Base-by-base conservation (phyloP, 2,888 invertebrate genomes). In the Diaphora mendica region DNA sequence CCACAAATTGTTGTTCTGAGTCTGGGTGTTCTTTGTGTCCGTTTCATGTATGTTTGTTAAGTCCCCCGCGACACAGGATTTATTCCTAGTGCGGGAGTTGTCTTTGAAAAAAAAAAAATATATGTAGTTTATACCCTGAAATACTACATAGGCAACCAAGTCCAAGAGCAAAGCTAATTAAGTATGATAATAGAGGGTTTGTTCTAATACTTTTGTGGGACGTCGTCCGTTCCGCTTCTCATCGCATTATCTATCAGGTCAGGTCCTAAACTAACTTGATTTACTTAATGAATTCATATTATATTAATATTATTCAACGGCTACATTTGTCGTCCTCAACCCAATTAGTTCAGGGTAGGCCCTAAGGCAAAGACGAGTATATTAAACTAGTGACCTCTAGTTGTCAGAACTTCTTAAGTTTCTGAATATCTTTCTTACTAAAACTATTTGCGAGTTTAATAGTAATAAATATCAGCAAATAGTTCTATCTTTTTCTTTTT, bases 241-340 rank as follows among this genome's bases (percentile, higher is more conserved):
- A n/a, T n/a, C 11, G 9, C 1, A 11, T 55, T n/a, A n/a, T 3
- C n/a, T 3, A 55, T n/a, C n/a, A 3, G 11, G n/a, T n/a, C 11
- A n/a, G 11, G 55, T 55, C 9, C n/a, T n/a, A n/a, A 3, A n/a
- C 55, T n/a, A 55, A 48, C 48, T 48, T 48, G 55, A n/a, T 55
- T n/a, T 11, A 66, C 67, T 33, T 33, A 66, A 72, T 67, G 13
- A 72, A 55, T 1, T 62, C n/a, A 62, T 72, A 42, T n/a, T 62
- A 67, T 72, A 62, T 72, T 67, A 67, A 67, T 30, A 62, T 39
- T n/a, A 26, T 26, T 59, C 66, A 51, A 65, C 13, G 20, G 26
- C 59, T 59, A 59, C 15, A 30, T 59, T 59, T 59, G 66, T 59
- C 59, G 30, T 59, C 59, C 39, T 13, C 17, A 55, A 66, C 71